Base-by-base conservation (phyloP, 2,888 invertebrate genomes). In the Leptinotarsa juncta region DNA sequence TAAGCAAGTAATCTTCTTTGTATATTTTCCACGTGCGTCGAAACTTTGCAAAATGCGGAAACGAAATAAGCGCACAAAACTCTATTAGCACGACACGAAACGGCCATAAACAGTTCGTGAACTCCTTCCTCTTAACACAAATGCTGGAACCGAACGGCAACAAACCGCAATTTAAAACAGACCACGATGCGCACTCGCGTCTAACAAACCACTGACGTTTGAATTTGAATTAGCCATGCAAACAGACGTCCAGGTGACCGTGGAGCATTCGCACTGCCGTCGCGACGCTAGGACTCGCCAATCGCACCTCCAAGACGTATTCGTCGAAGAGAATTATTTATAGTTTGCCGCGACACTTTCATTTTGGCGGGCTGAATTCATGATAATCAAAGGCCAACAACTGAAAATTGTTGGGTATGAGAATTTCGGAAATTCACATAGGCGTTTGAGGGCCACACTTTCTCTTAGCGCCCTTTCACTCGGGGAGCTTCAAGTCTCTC, bases 261-360 rank as follows among this genome's bases (percentile, higher is more conserved):
- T 81, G 82, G 79, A 71, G 57, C 81, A 80, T 77, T 77, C 77
- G 79, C 76, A 80, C 80, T 76, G 77, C 80, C 83, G 83, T 83
- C 83, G 83, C 83, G 84, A 82, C 84, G 83, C 74, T 79, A 79
- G 81, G 78, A 81, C 81, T 80, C 81, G 81, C 82, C 76, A 80
- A 81, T 80, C 77, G 80, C 82, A 80, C 79, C 81, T 81, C 73
- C 74, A 78, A 79, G 62, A 62, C 62, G 62, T 62, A 67, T 70
- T 66, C 65, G 68, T 51, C 71, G 26, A 53, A 42, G 20, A 16
- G 20, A 12, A 55, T 72, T 75, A 76, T 76, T 76, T 76, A 67
- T 73, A 73, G 73, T 62, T 26, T n/a, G 16, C 32, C 42, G 26
- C 32, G 62, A 62, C 62, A 62, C 26, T 62, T 62, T 26, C 32